These are phyloP conservation scores for Sebastes hubbsi DNA, from an alignment of 2,797 vertebrate species.

Conservation along the genomic window DNA sequence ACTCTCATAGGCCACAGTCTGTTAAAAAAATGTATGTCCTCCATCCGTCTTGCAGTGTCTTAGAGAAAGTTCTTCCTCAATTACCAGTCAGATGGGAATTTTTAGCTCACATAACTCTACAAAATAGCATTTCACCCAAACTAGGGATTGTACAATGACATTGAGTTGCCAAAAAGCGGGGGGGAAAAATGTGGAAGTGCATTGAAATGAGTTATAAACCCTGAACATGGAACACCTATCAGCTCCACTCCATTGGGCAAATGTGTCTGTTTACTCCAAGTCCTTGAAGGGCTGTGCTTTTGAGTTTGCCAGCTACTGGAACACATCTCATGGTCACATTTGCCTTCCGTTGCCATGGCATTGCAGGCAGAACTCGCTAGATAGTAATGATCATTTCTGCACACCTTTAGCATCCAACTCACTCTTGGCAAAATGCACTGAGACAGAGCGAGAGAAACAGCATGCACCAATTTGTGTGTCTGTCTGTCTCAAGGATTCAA, in stretches of 20 bases:
- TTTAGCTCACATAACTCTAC: background rate
- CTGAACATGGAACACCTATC: slow-evolving; percentile 63
- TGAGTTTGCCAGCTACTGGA: slow-evolving; percentile 57
- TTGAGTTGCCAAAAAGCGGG: slow-evolving; percentile 19
- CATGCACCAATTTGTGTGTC: slow-evolving; percentile 30
- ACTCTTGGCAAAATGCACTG: slow-evolving; percentile 34
- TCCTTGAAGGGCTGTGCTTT: slow-evolving; percentile 71
- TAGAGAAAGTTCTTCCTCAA: background rate
- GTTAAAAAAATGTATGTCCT: background rate
- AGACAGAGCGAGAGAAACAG: slow-evolving; percentile 20
- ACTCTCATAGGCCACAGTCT: background rate
- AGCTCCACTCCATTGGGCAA: slow-evolving; percentile 71
- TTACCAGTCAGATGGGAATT: slow-evolving; percentile 6
- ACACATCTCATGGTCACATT: slow-evolving; percentile 72
- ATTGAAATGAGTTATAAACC: slow-evolving; percentile 56
- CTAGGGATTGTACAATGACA: slow-evolving; percentile 13
- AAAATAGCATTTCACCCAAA: slow-evolving; percentile 7
- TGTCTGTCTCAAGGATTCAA: slow-evolving; percentile 35
- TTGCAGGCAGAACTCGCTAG: slow-evolving; percentile 56
- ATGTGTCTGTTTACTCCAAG: slow-evolving; percentile 74
- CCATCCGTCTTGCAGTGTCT: background rate
- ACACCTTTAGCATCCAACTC: slow-evolving; percentile 62
- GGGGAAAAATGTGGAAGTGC: slow-evolving; percentile 14
- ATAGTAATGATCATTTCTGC: slow-evolving; percentile 64
- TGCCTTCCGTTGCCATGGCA: slow-evolving; percentile 74